Evolutionary conservation across 1,140 invertebrate genomes (phyloP), one percentile per base, ranked within the genome.

Genomic region (Proales similis): DNA sequence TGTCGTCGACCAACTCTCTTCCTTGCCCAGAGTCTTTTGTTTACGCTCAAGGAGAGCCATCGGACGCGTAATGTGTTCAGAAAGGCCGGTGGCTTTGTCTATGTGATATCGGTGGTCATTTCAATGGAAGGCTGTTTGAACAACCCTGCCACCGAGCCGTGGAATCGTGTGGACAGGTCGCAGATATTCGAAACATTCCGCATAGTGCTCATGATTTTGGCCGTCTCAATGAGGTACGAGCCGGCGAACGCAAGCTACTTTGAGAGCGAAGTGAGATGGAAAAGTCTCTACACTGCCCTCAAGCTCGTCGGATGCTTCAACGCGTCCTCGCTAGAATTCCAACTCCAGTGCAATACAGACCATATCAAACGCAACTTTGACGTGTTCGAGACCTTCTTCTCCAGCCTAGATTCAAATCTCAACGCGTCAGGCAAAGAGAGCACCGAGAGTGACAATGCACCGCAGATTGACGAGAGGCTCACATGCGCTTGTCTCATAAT

Each of bases 191-290:
- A 66, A 17, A 73, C 79, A 66, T 65, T 97, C 57, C 84, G 88
- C 66, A 83, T 89, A 24, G 88, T 96, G 17, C 95, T 96, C 75
- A 89, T 90, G 71, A 94, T 90, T 0, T 82, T 97, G 43, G 88
- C 88, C 64, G 89, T 92, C 2, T 91, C 92, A 2, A 97, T 98
- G 92, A 80, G 94, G 68, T 97, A 93, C 74, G 94, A 98, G 77
- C 94, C 94, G 2, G 91, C 91, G 2, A 99, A 98, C 79, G 93
- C 93, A 0, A 94, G 94, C 73, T 93, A 93, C 78, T 97, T 98
- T 80, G 84, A 92, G 70, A 85, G 88, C 61, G 92, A 97, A 81
- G 86, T 89, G 73, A 90, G 90, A 70, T 85, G 86, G 74, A 87
- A 87, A 48, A 90, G 86, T 70, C 78, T 96, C 7, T 90, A 89